Conservation (phyloP, 1,140 invertebrate genomes). For the Drosophila teissieri region DNA sequence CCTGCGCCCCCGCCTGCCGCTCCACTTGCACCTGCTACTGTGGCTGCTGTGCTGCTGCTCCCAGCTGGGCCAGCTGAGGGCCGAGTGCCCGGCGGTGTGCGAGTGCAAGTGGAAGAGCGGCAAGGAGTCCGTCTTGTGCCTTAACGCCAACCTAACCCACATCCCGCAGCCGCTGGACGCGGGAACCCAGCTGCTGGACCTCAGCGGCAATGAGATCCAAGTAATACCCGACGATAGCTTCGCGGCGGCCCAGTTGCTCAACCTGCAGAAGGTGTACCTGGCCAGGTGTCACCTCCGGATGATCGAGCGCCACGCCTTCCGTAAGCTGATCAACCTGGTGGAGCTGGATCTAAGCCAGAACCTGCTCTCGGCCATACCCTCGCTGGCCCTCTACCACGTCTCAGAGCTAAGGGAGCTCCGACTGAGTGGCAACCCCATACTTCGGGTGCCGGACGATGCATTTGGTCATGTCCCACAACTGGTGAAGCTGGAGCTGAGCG, state of each 20-base stretch:
- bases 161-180: slow-evolving; percentile 89
- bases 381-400: slow-evolving; percentile 89
- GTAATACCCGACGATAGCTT: slow-evolving; percentile 89
- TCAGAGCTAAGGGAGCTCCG: slow-evolving; percentile 90
- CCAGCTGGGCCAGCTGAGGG: slow-evolving; percentile 72
- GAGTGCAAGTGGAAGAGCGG: slow-evolving; percentile 94
- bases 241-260: slow-evolving; percentile 89
- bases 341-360: slow-evolving; percentile 92
- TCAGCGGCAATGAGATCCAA: slow-evolving; percentile 89
- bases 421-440: slow-evolving; percentile 90
- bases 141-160: slow-evolving; percentile 88
- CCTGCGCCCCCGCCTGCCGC: slow-evolving; percentile 52
- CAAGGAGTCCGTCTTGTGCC: slow-evolving; percentile 92
- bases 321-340: slow-evolving; percentile 90
- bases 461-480: slow-evolving; percentile 89
- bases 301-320: slow-evolving; percentile 88
- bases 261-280: slow-evolving; percentile 92
- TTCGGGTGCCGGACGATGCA: slow-evolving; percentile 88
- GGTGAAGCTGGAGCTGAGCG: slow-evolving; percentile 89
- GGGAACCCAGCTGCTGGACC: slow-evolving; percentile 91
- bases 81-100: slow-evolving; percentile 89
- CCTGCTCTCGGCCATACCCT: slow-evolving; percentile 88
- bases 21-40: slow-evolving; percentile 62
- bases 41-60: slow-evolving; percentile 74
- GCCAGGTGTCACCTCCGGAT: slow-evolving; percentile 87